Evolutionary conservation across 2,888 invertebrate genomes (phyloP), one percentile per base, ranked within the genome.

Genomic region (Drosophila infuscata): DNA sequence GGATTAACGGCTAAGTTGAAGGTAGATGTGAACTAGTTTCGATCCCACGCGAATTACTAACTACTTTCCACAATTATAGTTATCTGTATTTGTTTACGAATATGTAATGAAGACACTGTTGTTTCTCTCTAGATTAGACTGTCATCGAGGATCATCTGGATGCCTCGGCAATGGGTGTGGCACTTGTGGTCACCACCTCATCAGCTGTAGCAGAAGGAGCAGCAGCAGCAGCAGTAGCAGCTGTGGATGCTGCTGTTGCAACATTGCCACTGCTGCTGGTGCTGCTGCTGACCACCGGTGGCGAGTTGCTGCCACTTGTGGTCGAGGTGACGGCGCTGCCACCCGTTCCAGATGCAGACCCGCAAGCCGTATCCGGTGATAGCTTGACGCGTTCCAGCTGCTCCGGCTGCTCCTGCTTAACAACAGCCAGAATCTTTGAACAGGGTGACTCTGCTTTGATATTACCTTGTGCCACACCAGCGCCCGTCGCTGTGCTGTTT

Each of bases 231-330:
- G 38, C 36, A 29, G 67, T 15, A 2, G 41, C 25, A 12, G 32
- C 36, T 3, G 49, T 49, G 17, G 17, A 4, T 17, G 20, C 29
- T 36, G 32, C 15, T n/a, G 48, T 76, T 79, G 43, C 78, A 54
- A 36, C 36, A n/a, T 29, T 78, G 36, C 70, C 62, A 36, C 80
- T 78, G 59, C 81, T 71, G 78, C 84, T 92, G 73, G 92, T 92
- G 86, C 93, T 92, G 84, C 92, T 92, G 77, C 92, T 92, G 67
- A 92, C 93, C 75, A 92, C 91, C n/a, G 92, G 92, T 41, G 92
- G 93, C 29, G 93, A 89, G 48, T 83, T 90, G 73, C 80, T 88
- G 67, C 92, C 92, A 73, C 93, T 91, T 30, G 92, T 92, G 43
- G 92, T 92, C 49, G 92, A 92, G 9, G 92, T 92, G 33, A 93